Conservation (phyloP, 2,888 invertebrate genomes). For the Andrena flavipes region DNA sequence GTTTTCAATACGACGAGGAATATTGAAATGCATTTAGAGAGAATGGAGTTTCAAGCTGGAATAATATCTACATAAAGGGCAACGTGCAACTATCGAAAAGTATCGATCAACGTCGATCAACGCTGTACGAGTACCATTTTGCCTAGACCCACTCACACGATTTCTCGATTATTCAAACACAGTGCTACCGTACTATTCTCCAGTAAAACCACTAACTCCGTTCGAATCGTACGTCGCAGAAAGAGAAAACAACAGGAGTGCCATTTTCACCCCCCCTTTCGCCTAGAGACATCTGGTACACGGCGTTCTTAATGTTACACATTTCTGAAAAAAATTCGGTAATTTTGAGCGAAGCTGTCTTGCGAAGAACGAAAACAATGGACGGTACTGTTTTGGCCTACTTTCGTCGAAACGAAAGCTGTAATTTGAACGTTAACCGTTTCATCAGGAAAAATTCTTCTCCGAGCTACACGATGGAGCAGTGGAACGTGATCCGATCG, state of each 20-base stretch:
- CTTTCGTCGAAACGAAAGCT: neutral
- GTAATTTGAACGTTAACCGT: constrained; percentile 2
- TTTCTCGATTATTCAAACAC: constrained; percentile 44
- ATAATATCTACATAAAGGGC: neutral
- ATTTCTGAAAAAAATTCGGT: neutral
- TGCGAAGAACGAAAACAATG: neutral
- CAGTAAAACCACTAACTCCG: constrained; percentile 6
- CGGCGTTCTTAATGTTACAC: neutral
- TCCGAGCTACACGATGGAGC: constrained; percentile 24
- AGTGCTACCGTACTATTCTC: neutral
- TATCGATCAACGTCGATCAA: constrained; percentile 51
- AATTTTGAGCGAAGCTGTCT: neutral
- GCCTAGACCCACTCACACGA: constrained; percentile 14
- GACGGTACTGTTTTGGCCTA: neutral
- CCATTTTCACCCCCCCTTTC: neutral
- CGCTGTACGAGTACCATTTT: constrained; percentile 28
- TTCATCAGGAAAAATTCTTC: constrained; percentile 12
- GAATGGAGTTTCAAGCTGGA: constrained; percentile 20
- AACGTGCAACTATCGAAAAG: constrained; percentile 38
- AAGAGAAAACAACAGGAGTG: neutral
- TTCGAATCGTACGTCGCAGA: neutral
- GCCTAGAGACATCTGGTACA: neutral
- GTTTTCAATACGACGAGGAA: neutral
- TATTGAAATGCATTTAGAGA: neutral
- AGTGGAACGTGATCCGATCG: constrained; percentile 28